Evolutionary conservation across 2,888 invertebrate species (phyloP), one percentile per base, ranked within the genome.

Genomic region (Steinernema hermaphroditum): DNA sequence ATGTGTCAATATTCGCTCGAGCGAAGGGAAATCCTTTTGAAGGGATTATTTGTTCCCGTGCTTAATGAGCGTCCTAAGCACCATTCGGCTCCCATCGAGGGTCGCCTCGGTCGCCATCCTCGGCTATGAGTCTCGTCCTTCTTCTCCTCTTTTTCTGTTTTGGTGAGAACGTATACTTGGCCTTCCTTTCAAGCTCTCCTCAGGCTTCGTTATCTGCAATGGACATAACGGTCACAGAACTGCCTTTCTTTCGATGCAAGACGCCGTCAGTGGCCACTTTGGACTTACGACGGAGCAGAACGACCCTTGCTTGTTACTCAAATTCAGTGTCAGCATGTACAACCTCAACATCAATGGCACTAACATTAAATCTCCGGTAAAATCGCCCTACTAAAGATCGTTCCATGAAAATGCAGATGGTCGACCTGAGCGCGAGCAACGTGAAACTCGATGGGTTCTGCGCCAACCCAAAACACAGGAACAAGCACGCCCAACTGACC

Each of bases 291-390:
- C 80, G 37, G 71, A 78, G 49, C 32, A 80, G n/a, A 74, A 77
- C 24, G 68, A 43, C 19, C 70, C 72, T 19, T 78, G 78, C 32
- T 37, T 78, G 8, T 68, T 69, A 8, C 57, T 78, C 0, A 78
- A 79, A 27, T 78, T 78, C 43, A 74, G 75, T 41, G 72, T 72
- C 43, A 69, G 71, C 16, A 24, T 78, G 22, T 80, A 80, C 68
- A 78, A 78, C 44, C 81, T 78, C 68, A 78, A 78, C 69, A 49
- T 78, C 22, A 78, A 78, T 54, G 74, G 71, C 9, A 62, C 78
- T 6, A 78, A 80, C 46, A 78, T 78, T 32, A 75, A 74, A 16
- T 68, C 71, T 14, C 41, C 75, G 74, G 74, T 75, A 24, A 68
- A 50, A 12, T 16, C 6, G 9, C 34, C 46, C 19, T 14, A n/a